phyloP scores from a whole-genome alignment of 2,888 invertebrate species.

The Leucoma salicis region DNA sequence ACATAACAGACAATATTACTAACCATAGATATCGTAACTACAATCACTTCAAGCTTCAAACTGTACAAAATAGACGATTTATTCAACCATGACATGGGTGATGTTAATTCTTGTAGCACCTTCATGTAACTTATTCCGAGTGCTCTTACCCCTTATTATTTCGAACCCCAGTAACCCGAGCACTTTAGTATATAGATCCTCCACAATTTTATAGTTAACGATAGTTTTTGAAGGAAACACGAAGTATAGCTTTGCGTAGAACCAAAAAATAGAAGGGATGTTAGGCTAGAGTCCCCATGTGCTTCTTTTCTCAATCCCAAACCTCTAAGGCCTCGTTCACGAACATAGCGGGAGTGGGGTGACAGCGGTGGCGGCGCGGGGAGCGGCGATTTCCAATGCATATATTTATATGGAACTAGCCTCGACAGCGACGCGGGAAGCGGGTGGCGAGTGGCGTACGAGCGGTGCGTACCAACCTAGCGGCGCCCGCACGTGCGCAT shows the following conservation, averaged over 20 bases:
- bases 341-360: too few relatives aligned
- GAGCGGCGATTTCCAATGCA: too few relatives aligned
- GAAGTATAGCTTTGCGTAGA: slow-evolving; percentile 73
- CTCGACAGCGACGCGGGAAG: too few relatives aligned
- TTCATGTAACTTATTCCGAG: slow-evolving; percentile 41
- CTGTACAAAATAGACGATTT: slow-evolving; percentile 56
- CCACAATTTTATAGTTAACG: slow-evolving; percentile 44
- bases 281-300: slow-evolving; percentile 60
- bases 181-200: slow-evolving; percentile 50
- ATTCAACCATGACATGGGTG: slow-evolving; percentile 39
- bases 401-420: too few relatives aligned
- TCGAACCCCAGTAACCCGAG: slow-evolving; percentile 47
- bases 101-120: slow-evolving; percentile 47
- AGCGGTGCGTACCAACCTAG: too few relatives aligned
- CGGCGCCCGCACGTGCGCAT: too few relatives aligned
- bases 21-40: slow-evolving; percentile 81
- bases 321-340: slow-evolving; percentile 51
- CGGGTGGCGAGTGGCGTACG: too few relatives aligned
- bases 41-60: slow-evolving; percentile 63
- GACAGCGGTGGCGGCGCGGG: too few relatives aligned
- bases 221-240: slow-evolving; percentile 39
- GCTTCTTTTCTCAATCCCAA: slow-evolving; percentile 53
- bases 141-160: slow-evolving; percentile 53
- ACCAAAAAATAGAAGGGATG: slow-evolving; percentile 58
- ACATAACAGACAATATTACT: slow-evolving; percentile 58